Base-by-base conservation (phyloP, 64 coral and sea anemone genomes). In the Stylophora pistillata region DNA sequence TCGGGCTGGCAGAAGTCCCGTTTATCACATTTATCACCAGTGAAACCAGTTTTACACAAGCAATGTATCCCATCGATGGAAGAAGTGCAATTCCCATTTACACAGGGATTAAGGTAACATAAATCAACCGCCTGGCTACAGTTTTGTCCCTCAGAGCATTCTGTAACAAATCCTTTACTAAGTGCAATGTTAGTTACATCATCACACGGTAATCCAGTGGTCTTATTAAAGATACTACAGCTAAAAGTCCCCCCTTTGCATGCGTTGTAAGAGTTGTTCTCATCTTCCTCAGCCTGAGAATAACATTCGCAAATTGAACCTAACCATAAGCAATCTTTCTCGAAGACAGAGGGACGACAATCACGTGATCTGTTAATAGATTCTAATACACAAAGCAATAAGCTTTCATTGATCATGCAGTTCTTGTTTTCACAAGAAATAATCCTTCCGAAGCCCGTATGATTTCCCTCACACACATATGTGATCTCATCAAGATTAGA, bases 11-110 rank as follows among this genome's bases (percentile, higher is more conserved):
- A 94, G 17, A 59, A 74, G 54, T 90, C 56, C 23, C 55, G 74
- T 47, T 9, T 59, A n/a, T 91, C 34, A 27, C 89, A 91, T 21
- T 34, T 85, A 14, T 56, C 69, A 1, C 89, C 89, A n/a, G 4
- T 65, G 56, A 86, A 91, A 55, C 89, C 89, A 29, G 47, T 72
- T 47, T 86, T 73, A 77, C 89, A 91, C 10, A 55, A 74, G 55
- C 89, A 91, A 21, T 78, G 62, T 25, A 23, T 77, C 61, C 71
- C 58, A 62, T 86, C 72, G 13, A 30, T 47, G 54, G 53, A 86
- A 27, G 64, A 73, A 2, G 75, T 72, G 28, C 89, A 91, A 14
- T 56, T 72, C 16, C 89, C 89, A 56, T 91, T 26, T 56, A 65
- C 72, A 72, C 89, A 91, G 21, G 71, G 64, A 23, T 85, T 20